A percentile compares a stretch with the other conserved stretches of the same genome.
Conservation (phyloP, 2,888 invertebrate species). For the Antitype chi region DNA sequence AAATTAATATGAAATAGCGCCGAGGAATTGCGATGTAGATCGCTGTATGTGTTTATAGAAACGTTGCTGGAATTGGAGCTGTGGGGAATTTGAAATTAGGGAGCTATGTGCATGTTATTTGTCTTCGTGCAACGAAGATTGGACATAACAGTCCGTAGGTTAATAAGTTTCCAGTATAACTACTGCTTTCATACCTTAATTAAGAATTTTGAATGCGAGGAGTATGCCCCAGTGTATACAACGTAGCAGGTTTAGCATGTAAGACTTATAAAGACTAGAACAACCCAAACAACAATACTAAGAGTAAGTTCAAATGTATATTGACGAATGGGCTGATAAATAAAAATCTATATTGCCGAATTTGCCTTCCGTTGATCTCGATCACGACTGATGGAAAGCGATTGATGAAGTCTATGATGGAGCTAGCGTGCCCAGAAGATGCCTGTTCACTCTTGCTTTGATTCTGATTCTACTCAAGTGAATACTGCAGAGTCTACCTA, state of each 20-base stretch:
- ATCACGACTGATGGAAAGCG: no score
- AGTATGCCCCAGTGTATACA: not conserved
- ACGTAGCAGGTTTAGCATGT: not conserved
- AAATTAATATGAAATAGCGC: slow-evolving; percentile 52
- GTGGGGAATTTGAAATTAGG: slow-evolving; percentile 50
- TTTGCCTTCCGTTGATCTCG: no score
- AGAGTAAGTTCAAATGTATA: not conserved
- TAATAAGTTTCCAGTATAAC: not conserved
- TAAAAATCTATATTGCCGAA: no score
- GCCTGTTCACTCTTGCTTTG: no score
- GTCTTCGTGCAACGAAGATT: slow-evolving; percentile 17
- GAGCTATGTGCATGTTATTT: slow-evolving; percentile 37
- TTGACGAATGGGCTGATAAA: not conserved
- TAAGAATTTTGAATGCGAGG: not conserved
- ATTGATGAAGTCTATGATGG: no score
- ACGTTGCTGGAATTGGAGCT: slow-evolving; percentile 39
- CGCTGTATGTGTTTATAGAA: slow-evolving; percentile 51
- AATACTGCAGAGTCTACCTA: not conserved
- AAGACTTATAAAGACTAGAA: not conserved
- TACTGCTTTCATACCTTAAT: not conserved
- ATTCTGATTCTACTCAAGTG: no score
- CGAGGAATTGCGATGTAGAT: slow-evolving; percentile 47
- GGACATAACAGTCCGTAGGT: not conserved
- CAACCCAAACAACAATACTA: not conserved
- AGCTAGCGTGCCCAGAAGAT: no score